A percentile compares a stretch with the other conserved stretches of the same genome.
Evolutionary conservation across 35 echinoderm and acorn worm genomes (phyloP).

Genomic region (Chiridota heheva): DNA sequence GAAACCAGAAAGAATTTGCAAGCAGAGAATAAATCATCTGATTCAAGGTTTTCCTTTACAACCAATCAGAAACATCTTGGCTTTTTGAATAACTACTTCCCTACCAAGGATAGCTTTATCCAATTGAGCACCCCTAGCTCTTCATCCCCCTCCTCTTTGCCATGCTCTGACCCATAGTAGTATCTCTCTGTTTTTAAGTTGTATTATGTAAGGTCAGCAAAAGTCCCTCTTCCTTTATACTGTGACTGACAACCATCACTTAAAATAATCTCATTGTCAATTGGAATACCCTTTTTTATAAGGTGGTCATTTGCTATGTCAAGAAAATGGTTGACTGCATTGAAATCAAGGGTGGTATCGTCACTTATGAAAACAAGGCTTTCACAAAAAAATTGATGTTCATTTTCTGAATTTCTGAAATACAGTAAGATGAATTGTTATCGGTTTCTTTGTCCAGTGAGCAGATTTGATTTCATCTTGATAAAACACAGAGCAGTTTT

Average conservation of each 20-base stretch:
- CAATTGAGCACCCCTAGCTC: constrained; percentile 48
- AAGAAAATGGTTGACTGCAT: constrained; percentile 30
- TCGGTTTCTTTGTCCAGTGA: constrained; percentile 15
- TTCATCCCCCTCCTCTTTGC: constrained; percentile 53
- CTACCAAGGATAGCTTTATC: constrained; percentile 34
- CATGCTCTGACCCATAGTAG: constrained; percentile 52
- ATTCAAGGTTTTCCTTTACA: constrained; percentile 25
- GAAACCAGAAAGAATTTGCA: constrained; percentile 27
- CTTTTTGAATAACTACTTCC: constrained; percentile 23
- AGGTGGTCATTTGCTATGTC: constrained; percentile 19
- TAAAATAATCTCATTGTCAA: neutral
- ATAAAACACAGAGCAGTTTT: constrained; percentile 31
- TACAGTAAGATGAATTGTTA: constrained; percentile 39
- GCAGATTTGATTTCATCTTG: constrained; percentile 48
- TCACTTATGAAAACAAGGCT: constrained; percentile 27
- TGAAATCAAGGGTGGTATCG: constrained; percentile 24
- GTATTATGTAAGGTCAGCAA: constrained; percentile 32
- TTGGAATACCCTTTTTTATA: neutral
- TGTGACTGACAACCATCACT: constrained; percentile 33
- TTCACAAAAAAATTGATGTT: constrained; percentile 14
- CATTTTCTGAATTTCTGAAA: neutral
- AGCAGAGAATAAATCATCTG: constrained; percentile 5
- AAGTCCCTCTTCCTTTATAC: constrained; percentile 54
- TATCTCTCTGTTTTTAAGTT: constrained; percentile 24
- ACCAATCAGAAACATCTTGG: constrained; percentile 28